Percentiles rank a stretch among this genome's conserved stretches.
These are phyloP conservation scores for Hormaphis cornu DNA, from an alignment of 1,140 invertebrate species.

Conservation along the genomic window DNA sequence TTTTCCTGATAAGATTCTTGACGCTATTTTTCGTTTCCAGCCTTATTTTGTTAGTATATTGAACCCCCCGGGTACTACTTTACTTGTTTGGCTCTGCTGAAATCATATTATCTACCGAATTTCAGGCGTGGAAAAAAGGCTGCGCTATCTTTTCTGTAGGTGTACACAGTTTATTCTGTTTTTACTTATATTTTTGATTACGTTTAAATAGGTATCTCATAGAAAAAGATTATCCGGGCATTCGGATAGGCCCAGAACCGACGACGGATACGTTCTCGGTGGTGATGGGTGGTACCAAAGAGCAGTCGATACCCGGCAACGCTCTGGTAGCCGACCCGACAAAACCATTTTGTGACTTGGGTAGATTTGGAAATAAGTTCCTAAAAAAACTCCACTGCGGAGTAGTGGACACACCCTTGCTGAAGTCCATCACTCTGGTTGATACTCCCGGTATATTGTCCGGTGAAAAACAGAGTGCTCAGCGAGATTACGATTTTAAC, in stretches of 20 bases:
- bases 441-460: conserved; percentile 64
- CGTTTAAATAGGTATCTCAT: conserved; percentile 64
- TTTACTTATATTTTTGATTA: no score
- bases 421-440: conserved; percentile 63
- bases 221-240: conserved; percentile 88
- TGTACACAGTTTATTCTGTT: no score
- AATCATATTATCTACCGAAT: no score
- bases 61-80: no score
- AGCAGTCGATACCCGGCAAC: conserved; percentile 94
- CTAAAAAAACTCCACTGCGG: conserved; percentile 77
- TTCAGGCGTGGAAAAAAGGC: no score
- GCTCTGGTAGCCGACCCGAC: conserved; percentile 95
- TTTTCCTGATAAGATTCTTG: no score
- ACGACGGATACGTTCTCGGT: conserved; percentile 97
- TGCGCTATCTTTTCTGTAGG: no score
- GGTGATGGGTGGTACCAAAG: conserved; percentile 87
- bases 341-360: conserved; percentile 87
- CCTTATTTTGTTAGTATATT: no score
- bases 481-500: conserved; percentile 84
- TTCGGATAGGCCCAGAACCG: conserved; percentile 89
- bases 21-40: no score
- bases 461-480: conserved; percentile 65
- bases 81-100: no score
- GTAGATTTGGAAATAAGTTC: conserved; percentile 97
- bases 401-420: conserved; percentile 51